Evolutionary conservation across 2,113 vertebrate species (phyloP), one percentile per base, ranked within the genome.

Genomic region (Bucco capensis): DNA sequence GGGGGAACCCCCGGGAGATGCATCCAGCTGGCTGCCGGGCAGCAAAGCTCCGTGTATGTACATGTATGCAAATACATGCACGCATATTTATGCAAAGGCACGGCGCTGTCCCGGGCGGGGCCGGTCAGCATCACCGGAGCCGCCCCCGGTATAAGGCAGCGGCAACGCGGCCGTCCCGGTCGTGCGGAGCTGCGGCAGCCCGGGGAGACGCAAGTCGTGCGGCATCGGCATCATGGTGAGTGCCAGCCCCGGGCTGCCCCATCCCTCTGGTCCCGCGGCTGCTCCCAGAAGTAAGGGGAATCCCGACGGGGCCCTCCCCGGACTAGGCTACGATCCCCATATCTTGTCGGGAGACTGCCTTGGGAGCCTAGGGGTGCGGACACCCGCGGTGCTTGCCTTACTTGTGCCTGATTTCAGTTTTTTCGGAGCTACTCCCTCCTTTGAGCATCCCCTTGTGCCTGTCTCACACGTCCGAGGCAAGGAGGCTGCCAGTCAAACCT

Each of bases 351-450:
- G 46, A 38, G 17, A 8, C 27, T 67, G 16, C 9, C 28, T 62
- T 8, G 30, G 17, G 40, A 51, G 50, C 50, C 24, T 73, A 7
- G 64, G 7, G 8, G 12, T 25, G 75, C 50, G 17, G 46, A 44
- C n/a, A 54, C 11, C 21, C 10, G 10, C 27, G 10, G 66, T n/a
- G 58, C 58, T 37, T n/a, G 50, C 46, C 44, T 16, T 83, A 24
- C n/a, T 95, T 90, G 95, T 97, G 97, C 96, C 98, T 92, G 66
- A 84, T 95, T 98, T 97, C 98, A 98, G 47, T 98, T 98, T 97
- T 98, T 95, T 54, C 98, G 97, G 89, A 98, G 97, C 97, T 98
- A 98, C 94, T 53, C 98, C 98, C 1, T 97, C 97, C 40, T 98
- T 91, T 38, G n/a, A 38, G 49, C 40, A 33, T 38, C 49, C 57